Evolutionary conservation across 2,113 vertebrate genomes (phyloP), one percentile per base, ranked within the genome.

Genomic region (Meles meles): DNA sequence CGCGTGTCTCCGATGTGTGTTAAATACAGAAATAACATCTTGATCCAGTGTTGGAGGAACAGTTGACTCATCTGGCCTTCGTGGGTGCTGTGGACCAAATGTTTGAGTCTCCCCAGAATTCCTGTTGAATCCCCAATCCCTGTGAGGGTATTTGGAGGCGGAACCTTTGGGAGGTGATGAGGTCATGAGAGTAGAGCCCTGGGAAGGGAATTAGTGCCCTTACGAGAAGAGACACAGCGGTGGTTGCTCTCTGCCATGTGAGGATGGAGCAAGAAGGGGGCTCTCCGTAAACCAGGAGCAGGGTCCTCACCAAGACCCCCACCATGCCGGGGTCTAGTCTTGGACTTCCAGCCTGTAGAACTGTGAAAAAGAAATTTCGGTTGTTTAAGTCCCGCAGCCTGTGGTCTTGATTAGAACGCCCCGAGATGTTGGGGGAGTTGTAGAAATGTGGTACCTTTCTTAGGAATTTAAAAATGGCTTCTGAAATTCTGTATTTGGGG

Each of bases 391-490:
- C 6, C 5, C 31, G 20, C 63, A 57, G 49, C 3, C 20, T 92
- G 20, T n/a, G 37, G 37, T 57, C 25, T 44, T 44, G 65, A 34
- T 47, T 29, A 31, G 27, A 52, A 27, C n/a, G 9, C 31, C 76
- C 63, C 0, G 3, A 42, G 61, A 55, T 81, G 13, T 55, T 34
- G 47, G 17, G 39, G 49, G 18, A 34, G 7, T 37, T 84, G 7
- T 80, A 27, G 47, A 94, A 67, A 82, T 69, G 25, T 69, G 59
- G 6, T 71, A 29, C 13, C 69, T 63, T 85, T 14, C 31, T 81
- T 93, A 85, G 57, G 34, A 90, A 65, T 85, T 67, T 65, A 42
- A 57, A 90, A 82, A 12, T 71, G 42, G 61, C 23, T 49, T 80
- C 27, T 57, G 7, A 49, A 74, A 81, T 63, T 18, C 31, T 34